These are phyloP conservation scores for Mylabris phalerata DNA, from an alignment of 1,140 invertebrate genomes.

Conservation along the genomic window DNA sequence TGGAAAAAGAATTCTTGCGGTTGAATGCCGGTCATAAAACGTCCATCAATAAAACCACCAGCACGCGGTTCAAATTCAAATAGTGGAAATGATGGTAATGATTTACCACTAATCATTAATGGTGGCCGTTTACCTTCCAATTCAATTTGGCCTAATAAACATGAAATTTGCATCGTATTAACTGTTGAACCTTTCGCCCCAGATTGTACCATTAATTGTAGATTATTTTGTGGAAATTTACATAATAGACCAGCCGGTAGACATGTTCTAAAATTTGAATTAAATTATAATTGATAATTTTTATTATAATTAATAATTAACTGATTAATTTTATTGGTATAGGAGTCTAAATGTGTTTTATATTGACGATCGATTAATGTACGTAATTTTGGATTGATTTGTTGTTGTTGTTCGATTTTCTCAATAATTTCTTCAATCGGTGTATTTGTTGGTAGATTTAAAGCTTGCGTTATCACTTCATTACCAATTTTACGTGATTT, in stretches of 20 bases:
- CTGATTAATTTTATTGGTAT: conserved; percentile 88
- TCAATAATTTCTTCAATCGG: conserved; percentile 51
- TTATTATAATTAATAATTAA: conserved; percentile 23
- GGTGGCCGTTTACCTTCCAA: conserved; percentile 96
- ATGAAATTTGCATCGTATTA: conserved; percentile 97
- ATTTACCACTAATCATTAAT: conserved; percentile 86
- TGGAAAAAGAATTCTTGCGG: conserved; percentile 99
- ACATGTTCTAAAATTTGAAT: conserved; percentile 48
- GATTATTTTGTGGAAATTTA: conserved; percentile 89
- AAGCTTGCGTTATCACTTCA: conserved; percentile 60
- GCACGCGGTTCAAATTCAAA: conserved; percentile 88
- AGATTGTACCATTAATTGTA: conserved; percentile 96
- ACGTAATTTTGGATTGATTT: conserved; percentile 68
- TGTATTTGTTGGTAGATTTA: conserved; percentile 58
- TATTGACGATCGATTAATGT: conserved; percentile 78
- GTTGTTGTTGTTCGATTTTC: conserved; percentile 64
- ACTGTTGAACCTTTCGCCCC: conserved; percentile 97
- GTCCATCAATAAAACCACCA: conserved; percentile 91
- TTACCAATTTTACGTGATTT: conserved; percentile 53
- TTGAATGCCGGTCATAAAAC: conserved; percentile 95
- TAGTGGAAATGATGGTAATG: conserved; percentile 85
- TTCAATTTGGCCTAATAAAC: conserved; percentile 94
- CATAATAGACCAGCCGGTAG: conserved; percentile 74
- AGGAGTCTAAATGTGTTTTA: conserved; percentile 72
- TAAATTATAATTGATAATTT: no score